phyloP scores from a whole-genome alignment of 2,797 vertebrate species.

The Acridotheres tristis region DNA sequence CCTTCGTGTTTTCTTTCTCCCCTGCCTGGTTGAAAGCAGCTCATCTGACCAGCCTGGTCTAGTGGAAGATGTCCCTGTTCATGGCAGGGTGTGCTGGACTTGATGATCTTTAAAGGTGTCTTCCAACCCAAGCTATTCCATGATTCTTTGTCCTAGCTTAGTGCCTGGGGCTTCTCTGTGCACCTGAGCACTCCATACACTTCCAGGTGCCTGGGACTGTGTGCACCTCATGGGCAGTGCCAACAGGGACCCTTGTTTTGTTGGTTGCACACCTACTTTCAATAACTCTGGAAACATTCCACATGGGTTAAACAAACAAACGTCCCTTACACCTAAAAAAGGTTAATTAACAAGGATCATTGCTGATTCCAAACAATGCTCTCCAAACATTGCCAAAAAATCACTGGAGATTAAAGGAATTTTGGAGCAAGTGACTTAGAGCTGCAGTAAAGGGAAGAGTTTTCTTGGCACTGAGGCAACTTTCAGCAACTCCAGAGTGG shows the following conservation, averaged over 20 bases:
- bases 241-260: rapidly evolving
- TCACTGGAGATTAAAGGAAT: background rate
- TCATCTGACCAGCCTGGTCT: background rate
- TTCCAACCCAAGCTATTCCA: background rate
- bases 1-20: background rate
- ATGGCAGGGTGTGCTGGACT: background rate
- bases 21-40: background rate
- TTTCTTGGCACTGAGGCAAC: background rate
- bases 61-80: background rate
- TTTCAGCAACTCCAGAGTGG: background rate
- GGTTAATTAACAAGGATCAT: background rate
- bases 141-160: rapidly evolving
- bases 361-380: background rate
- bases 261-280: background rate
- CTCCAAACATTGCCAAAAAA: background rate
- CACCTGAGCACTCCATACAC: background rate
- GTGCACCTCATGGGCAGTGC: background rate
- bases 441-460: background rate
- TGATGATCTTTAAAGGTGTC: background rate
- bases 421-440: background rate
- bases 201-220: background rate
- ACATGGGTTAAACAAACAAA: background rate
- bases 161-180: background rate
- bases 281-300: background rate
- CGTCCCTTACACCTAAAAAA: background rate